phyloP scores from a whole-genome alignment of 2,888 invertebrate genomes.

The Neoascia interrupta region DNA sequence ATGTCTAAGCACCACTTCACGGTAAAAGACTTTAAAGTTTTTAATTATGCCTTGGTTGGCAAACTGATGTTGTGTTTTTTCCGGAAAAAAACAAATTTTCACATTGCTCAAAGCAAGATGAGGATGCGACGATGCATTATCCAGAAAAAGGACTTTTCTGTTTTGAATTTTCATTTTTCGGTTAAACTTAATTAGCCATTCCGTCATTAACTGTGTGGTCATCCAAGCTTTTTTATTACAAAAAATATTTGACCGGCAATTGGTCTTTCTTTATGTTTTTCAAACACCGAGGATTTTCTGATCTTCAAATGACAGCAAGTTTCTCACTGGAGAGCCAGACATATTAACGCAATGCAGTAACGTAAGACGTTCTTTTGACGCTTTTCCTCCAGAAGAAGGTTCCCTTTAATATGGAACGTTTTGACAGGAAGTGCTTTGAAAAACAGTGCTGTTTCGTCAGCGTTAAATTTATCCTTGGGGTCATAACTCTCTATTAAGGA shows the following conservation, averaged over 20 bases:
- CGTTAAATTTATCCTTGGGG: neutral
- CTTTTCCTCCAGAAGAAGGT: neutral
- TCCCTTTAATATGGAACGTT: neutral
- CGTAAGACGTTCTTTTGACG: neutral
- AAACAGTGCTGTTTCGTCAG: neutral
- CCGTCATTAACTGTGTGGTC: neutral
- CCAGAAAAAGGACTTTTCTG: neutral
- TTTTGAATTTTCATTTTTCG: neutral
- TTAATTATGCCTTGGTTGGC: constrained; percentile 1
- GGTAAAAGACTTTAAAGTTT: neutral
- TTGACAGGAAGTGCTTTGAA: neutral
- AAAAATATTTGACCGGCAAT: constrained; percentile 2
- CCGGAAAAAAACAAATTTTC: neutral
- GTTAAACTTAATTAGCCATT: constrained; percentile 1
- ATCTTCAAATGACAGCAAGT: neutral
- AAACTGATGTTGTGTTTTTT: neutral
- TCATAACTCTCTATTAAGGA: neutral
- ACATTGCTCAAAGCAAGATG: neutral
- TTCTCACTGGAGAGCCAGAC: neutral
- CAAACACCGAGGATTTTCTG: neutral
- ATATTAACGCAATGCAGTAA: neutral
- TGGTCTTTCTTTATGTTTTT: constrained; percentile 1
- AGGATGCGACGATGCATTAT: neutral
- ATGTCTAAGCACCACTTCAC: neutral
- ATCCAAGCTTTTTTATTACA: neutral